Evolutionary conservation across 2,113 vertebrate genomes (phyloP), one percentile per base, ranked within the genome.

Genomic region (Nycticorax nycticorax): DNA sequence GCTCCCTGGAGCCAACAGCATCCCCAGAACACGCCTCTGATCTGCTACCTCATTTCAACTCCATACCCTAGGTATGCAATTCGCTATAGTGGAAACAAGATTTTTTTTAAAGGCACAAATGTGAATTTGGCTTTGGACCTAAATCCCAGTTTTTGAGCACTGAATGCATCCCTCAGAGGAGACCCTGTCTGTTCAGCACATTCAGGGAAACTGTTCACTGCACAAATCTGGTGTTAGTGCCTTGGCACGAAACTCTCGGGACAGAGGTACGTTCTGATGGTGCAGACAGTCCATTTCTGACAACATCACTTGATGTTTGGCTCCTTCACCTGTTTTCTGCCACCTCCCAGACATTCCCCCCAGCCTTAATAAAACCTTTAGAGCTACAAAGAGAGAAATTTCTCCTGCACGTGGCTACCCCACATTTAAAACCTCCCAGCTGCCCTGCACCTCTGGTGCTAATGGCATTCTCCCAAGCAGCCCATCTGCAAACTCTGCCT

Each of bases 361-460:
- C 35, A 43, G 4, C 19, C 47, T 75, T 47, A 72, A 47, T 59
- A 63, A 89, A 93, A 60, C 9, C 9, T 85, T 62, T 10, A 73
- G 39, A 37, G 43, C 57, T 60, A 32, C 9, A 18, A 63, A 69
- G 19, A 41, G 7, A 81, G n/a, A 52, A 35, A 45, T 73, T 68
- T 48, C 37, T 67, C 39, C 57, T 78, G n/a, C 32, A 15, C 0
- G 0, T 59, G 22, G 16, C 26, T 32, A 74, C 20, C 4, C 12
- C 45, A 62, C 12, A 26, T 27, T 26, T n/a, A 55, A 74, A 85
- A 53, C 12, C 33, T 73, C 14, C 39, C 4, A 2, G 32, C 18
- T 62, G 27, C 52, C 45, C 35, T 59, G 48, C 0, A 0, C 3
- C 33, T 12, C 13, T 23, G 7, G 6, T 56, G 48, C 53, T 9